Base-by-base conservation (phyloP, 2,113 vertebrate species). In the Parus major region DNA sequence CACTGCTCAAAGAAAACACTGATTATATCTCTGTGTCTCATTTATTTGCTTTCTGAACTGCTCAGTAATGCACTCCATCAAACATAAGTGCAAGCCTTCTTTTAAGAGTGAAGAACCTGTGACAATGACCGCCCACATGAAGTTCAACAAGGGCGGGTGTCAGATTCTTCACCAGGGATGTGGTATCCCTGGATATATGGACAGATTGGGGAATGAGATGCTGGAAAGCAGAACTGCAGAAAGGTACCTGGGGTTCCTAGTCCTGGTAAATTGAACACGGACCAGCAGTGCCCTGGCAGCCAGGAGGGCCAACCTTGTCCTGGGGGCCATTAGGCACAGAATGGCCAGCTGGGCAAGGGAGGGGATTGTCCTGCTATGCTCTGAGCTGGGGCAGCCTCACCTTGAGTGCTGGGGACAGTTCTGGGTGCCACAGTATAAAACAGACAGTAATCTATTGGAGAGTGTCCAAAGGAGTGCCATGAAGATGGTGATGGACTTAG, bases 331-430 rank as follows among this genome's bases (percentile, higher is more conserved):
- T 60, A 49, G 42, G 20, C 12, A 10, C 35, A 65, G 20, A 42
- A 75, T 29, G 2, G 0, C 23, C 35, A 49, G 12, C 15, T 0
- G 0, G 29, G 13, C 29, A 42, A 25, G 20, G 24, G 50, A 56
- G 7, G 19, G 29, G 10, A 31, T 66, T 75, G 42, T 75, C 52
- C 53, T 0, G 1, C 25, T 36, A 20, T 59, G 23, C 35, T 75
- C 60, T 64, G 29, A 2, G 0, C 42, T 65, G 70, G 29, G 8
- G 24, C 0, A 0, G 82, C 19, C 16, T 49, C 52, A 49, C 35
- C 15, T 42, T 0, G 0, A 57, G 52, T 25, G 7, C 35, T 49
- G 35, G 15, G 29, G 3, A 20, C 24, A 25, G 24, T 6, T 57
- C 24, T 29, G 42, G 10, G 20, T 10, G 12, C 12, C 35, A 49